Conservation (phyloP, 1,140 invertebrate genomes). For the Stegodyphus dumicola region DNA sequence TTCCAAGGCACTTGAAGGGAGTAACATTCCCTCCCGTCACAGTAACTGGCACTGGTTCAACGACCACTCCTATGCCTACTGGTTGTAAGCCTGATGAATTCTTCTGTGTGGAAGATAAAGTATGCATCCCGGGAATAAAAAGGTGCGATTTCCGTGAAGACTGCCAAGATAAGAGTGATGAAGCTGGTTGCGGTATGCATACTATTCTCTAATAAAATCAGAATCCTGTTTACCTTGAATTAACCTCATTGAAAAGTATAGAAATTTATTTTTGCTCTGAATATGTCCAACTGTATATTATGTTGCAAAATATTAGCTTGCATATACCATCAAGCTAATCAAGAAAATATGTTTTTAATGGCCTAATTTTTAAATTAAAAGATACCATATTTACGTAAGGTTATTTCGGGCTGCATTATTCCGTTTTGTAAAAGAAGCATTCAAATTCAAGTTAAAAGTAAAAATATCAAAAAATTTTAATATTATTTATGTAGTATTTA, state of each 20-base stretch:
- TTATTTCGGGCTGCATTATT: no score
- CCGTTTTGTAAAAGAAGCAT: no score
- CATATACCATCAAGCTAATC: no score
- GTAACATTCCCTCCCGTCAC: conserved; percentile 32
- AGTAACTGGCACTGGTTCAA: conserved; percentile 9
- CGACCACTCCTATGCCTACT: neutral
- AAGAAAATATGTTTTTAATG: no score
- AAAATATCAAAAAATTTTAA: no score
- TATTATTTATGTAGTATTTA: no score
- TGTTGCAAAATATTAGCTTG: no score
- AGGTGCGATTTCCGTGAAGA: conserved; percentile 89
- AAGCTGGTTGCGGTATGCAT: conserved; percentile 76
- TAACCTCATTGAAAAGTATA: neutral
- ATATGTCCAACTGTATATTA: no score
- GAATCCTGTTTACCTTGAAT: neutral
- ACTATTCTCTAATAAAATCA: neutral
- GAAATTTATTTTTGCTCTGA: no score
- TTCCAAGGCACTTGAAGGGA: neutral
- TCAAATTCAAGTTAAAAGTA: no score
- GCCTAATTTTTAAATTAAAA: no score
- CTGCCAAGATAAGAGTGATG: conserved; percentile 87
- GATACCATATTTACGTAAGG: no score
- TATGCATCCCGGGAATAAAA: conserved; percentile 85
- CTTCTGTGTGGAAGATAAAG: conserved; percentile 65
- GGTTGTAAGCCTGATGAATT: conserved; percentile 62